A percentile compares a stretch with the other conserved stretches of the same genome.
These are phyloP conservation scores for Syndactyla subalaris DNA, from an alignment of 2,797 vertebrate genomes.

Conservation along the genomic window DNA sequence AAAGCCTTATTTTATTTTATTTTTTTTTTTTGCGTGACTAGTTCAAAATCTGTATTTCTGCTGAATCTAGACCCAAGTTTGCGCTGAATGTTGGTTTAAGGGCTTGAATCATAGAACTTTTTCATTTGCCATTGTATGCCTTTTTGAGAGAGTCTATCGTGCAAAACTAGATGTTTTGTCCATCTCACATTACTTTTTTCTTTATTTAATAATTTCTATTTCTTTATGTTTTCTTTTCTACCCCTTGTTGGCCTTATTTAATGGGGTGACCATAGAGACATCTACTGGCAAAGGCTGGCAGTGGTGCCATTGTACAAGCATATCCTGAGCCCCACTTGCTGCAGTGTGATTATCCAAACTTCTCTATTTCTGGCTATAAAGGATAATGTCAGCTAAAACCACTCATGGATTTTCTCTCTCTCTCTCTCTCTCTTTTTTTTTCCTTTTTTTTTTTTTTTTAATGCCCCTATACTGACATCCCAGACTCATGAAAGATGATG, in stretches of 20 bases:
- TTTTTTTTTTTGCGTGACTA: background rate
- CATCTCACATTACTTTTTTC: background rate
- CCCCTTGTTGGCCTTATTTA: background rate
- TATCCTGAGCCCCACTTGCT: background rate
- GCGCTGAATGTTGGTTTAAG: background rate
- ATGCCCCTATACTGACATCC: background rate
- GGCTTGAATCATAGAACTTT: background rate
- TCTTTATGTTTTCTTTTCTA: background rate
- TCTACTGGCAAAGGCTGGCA: conserved; percentile 61
- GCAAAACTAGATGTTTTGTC: background rate
- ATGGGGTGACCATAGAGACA: conserved; percentile 60
- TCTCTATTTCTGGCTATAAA: background rate
- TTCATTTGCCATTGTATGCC: background rate
- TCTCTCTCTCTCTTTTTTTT: rapidly evolving
- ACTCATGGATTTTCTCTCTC: background rate
- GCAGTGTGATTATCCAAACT: background rate
- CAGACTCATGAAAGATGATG: background rate
- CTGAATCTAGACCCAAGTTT: background rate
- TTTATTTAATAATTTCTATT: background rate
- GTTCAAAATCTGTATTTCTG: background rate
- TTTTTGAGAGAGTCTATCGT: background rate
- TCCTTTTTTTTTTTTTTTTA: rapidly evolving
- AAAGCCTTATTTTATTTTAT: background rate
- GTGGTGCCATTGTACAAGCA: background rate
- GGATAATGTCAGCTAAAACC: background rate